These are phyloP conservation scores for Baryphthengus martii DNA, from an alignment of 2,113 vertebrate species.

Conservation along the genomic window DNA sequence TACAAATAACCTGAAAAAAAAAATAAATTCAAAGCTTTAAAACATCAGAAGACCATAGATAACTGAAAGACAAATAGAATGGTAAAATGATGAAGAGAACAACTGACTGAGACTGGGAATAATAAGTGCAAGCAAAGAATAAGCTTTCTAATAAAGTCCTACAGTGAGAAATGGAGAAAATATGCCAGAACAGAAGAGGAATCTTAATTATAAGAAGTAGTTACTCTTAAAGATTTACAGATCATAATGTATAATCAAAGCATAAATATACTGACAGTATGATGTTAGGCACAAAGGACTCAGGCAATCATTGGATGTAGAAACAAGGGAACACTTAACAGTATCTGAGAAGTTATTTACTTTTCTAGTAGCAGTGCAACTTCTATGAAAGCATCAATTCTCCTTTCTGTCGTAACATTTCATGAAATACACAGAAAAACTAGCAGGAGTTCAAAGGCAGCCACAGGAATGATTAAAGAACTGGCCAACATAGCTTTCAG, in stretches of 20 bases:
- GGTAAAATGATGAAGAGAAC: not conserved
- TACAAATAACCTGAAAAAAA: not conserved
- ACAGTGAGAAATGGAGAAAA: not conserved
- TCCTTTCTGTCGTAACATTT: not conserved
- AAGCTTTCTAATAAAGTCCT: not conserved
- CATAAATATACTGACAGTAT: not conserved
- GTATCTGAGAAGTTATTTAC: not conserved
- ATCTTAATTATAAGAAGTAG: not conserved
- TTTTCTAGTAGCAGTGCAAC: not conserved
- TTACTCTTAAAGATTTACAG: not conserved
- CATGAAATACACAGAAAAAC: not conserved
- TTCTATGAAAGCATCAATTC: not conserved
- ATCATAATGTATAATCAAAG: not conserved
- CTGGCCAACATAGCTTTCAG: not conserved
- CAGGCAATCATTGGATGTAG: not conserved
- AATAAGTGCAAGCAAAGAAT: not conserved
- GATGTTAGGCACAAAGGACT: not conserved
- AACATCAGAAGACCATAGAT: not conserved
- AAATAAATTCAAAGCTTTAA: not conserved
- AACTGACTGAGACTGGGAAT: not conserved
- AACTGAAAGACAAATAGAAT: not conserved
- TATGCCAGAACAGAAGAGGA: not conserved
- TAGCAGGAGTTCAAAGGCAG: not conserved
- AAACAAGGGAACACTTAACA: not conserved
- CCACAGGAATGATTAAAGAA: not conserved